phyloP scores from a whole-genome alignment of 2,888 invertebrate species.

The Blastobasis lacticolella region DNA sequence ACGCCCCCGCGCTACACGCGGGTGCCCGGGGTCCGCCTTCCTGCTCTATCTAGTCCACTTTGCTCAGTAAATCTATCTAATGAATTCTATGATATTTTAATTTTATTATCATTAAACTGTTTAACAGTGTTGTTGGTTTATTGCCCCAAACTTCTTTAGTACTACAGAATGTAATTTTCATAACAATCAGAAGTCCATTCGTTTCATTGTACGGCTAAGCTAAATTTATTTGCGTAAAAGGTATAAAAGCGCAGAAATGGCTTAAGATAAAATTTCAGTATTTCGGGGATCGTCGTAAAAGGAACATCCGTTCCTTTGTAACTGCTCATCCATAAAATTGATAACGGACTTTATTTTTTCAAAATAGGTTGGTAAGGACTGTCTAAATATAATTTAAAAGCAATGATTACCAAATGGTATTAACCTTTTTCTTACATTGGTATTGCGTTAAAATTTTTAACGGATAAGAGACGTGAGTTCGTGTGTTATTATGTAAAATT shows the following conservation, averaged over 20 bases:
- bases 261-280: conserved; percentile 19
- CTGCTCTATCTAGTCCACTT: no score
- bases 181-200: conserved; percentile 6
- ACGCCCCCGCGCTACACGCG: no score
- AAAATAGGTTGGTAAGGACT: not conserved
- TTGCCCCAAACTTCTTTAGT: no score
- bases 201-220: conserved; percentile 6
- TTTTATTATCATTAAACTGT: no score
- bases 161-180: no score
- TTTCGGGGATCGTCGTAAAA: conserved; percentile 13
- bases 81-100: no score
- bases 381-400: not conserved
- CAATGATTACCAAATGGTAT: not conserved
- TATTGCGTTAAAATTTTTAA: not conserved
- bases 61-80: no score
- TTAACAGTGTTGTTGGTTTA: no score
- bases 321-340: not conserved
- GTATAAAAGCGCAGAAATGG: conserved; percentile 20
- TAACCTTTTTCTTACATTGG: not conserved
- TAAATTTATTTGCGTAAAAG: conserved; percentile 12
- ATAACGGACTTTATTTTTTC: not conserved
- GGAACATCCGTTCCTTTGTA: conserved; percentile 13
- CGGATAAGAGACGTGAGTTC: no score
- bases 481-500: no score
- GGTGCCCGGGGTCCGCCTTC: no score